These are phyloP conservation scores for Fulica atra DNA, from an alignment of 2,113 vertebrate genomes.

Conservation along the genomic window DNA sequence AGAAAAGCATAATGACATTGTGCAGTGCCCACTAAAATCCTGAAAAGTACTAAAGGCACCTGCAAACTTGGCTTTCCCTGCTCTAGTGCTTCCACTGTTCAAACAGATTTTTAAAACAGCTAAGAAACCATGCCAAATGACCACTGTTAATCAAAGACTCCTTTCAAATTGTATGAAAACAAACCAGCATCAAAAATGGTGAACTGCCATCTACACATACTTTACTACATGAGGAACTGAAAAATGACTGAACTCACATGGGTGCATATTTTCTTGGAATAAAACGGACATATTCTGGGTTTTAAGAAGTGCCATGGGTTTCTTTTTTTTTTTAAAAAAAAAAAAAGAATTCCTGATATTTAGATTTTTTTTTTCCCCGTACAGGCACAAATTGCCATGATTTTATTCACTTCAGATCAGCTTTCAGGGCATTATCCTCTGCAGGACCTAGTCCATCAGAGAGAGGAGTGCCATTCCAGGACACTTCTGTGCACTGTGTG, in stretches of 20 bases:
- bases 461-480: not conserved
- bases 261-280: not conserved
- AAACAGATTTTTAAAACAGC: not conserved
- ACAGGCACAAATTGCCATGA: not conserved
- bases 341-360: not conserved
- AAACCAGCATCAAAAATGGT: not conserved
- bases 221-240: not conserved
- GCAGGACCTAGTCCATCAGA: not conserved
- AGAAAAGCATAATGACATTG: not conserved
- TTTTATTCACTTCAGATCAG: not conserved
- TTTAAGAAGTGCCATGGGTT: not conserved
- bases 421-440: not conserved
- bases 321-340: not conserved
- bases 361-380: not conserved
- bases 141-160: conserved; percentile 1
- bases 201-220: not conserved
- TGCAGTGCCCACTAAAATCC: not conserved
- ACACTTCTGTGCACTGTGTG: not conserved
- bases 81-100: not conserved
- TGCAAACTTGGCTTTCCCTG: conserved; percentile 5
- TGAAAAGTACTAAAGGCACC: not conserved
- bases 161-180: conserved; percentile 28
- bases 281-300: not conserved
- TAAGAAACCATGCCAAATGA: conserved; percentile 3
- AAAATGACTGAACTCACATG: not conserved